Evolutionary conservation across 1,140 invertebrate species (phyloP), one percentile per base, ranked within the genome.

Genomic region (Sycobia sp.): DNA sequence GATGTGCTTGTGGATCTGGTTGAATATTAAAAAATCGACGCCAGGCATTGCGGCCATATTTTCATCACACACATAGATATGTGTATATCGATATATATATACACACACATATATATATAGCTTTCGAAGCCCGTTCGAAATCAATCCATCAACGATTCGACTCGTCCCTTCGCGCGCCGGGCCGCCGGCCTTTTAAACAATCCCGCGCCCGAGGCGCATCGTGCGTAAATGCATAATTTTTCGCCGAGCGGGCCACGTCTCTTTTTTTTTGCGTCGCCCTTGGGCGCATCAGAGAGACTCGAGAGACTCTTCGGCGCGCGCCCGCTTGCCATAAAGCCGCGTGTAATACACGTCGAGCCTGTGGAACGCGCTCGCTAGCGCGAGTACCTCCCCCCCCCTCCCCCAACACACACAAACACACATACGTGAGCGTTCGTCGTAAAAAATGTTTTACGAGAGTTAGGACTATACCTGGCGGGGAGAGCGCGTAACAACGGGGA

Each of bases 391-490:
- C n/a, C n/a, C n/a, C n/a, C n/a, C n/a, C n/a, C n/a, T n/a, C n/a
- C n/a, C n/a, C n/a, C n/a, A n/a, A n/a, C 20, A 20, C 39, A 4
- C 3, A 43, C 39, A 10, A n/a, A 43, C 39, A 5, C 39, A 16
- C 20, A 38, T 53, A 25, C 22, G 23, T 32, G 34, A 13, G 43
- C 47, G 25, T 9, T n/a, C 57, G 20, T 62, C 50, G 51, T 62
- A 55, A 62, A 53, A 54, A 62, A 54, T 50, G 14, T 50, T 59
- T 38, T 50, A 50, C 56, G 46, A 59, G 56, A 59, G 41, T 57
- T 57, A 57, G 55, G 29, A 46, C 43, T 57, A n/a, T n/a, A 44
- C 29, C 38, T 34, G 29, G 29, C 11, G 14, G 34, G 9, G n/a
- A 51, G 29, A 32, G 29, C 5, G 29, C 29, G 11, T 7, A 32